A percentile compares a stretch with the other conserved stretches of the same genome.
Conservation (phyloP, 2,888 invertebrate genomes). For the Coelinius sp. region DNA sequence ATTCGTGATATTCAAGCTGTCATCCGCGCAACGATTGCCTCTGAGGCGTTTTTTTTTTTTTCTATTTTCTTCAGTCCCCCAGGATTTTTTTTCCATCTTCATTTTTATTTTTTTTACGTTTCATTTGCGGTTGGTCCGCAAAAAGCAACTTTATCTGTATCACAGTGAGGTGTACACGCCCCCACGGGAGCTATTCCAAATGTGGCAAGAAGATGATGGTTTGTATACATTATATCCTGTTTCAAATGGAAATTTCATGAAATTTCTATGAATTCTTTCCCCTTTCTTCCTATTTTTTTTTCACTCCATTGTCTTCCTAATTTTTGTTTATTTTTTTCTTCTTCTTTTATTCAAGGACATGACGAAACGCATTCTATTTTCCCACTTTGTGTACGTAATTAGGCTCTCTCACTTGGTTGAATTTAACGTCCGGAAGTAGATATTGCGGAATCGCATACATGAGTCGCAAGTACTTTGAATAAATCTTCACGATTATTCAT, state of each 20-base stretch:
- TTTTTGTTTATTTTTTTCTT: background rate
- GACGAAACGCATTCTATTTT: conserved; percentile 9
- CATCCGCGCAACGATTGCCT: conserved; percentile 36
- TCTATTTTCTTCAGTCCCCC: background rate
- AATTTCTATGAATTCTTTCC: background rate
- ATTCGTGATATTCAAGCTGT: conserved; percentile 57
- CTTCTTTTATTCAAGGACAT: conserved; percentile 21
- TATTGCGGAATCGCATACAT: conserved; percentile 21
- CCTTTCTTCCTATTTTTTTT: background rate
- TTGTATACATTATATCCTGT: background rate
- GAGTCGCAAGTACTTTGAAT: background rate
- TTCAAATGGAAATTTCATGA: conserved; percentile 5
- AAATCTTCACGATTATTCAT: background rate
- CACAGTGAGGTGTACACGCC: background rate
- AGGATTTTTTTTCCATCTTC: background rate
- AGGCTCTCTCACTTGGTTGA: conserved; percentile 26
- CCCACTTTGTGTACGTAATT: conserved; percentile 17
- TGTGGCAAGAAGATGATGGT: conserved; percentile 10
- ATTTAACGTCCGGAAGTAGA: conserved; percentile 27
- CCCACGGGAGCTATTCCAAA: conserved; percentile 8
- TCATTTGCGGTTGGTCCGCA: conserved; percentile 15
- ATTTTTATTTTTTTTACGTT: background rate
- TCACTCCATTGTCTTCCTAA: too few relatives aligned
- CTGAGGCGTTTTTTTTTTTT: conserved; percentile 39
- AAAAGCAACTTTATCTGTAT: background rate